phyloP scores from a whole-genome alignment of 1,140 invertebrate species.

The Aleiodes sp. region DNA sequence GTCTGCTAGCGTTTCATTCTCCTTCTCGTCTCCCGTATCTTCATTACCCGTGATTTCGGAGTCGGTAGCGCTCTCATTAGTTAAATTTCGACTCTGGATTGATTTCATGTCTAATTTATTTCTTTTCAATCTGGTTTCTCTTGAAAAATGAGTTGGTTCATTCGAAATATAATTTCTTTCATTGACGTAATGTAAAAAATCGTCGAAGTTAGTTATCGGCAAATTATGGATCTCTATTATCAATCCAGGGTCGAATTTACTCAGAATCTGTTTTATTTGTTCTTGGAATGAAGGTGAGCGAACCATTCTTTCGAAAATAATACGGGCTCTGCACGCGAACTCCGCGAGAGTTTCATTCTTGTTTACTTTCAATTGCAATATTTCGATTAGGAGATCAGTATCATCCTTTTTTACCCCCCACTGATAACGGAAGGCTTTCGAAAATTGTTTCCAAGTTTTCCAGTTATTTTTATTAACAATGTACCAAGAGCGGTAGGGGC shows the following conservation, averaged over 20 bases:
- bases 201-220: neutral
- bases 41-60: no score
- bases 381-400: slow-evolving; percentile 13
- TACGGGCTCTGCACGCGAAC: slow-evolving; percentile 23
- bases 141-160: neutral
- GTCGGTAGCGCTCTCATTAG: no score
- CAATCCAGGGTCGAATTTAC: slow-evolving; percentile 21
- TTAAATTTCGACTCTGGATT: no score
- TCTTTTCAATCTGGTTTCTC: neutral
- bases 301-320: slow-evolving; percentile 31
- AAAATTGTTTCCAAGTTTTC: slow-evolving; percentile 25
- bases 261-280: slow-evolving; percentile 28
- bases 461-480: slow-evolving; percentile 24
- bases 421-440: slow-evolving; percentile 10
- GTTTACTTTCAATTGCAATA: slow-evolving; percentile 10
- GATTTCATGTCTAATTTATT: neutral
- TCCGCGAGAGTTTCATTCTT: slow-evolving; percentile 28
- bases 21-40: neutral
- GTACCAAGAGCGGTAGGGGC: slow-evolving; percentile 26
- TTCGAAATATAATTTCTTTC: slow-evolving; percentile 6
- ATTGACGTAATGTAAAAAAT: slow-evolving; percentile 20
- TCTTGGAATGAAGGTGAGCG: slow-evolving; percentile 18
- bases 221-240: slow-evolving; percentile 1
- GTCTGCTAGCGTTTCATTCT: neutral
- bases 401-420: slow-evolving; percentile 23